A percentile compares a stretch with the other conserved stretches of the same genome.
Conservation (phyloP, 2,797 vertebrate species). For the Clarias pachynema region DNA sequence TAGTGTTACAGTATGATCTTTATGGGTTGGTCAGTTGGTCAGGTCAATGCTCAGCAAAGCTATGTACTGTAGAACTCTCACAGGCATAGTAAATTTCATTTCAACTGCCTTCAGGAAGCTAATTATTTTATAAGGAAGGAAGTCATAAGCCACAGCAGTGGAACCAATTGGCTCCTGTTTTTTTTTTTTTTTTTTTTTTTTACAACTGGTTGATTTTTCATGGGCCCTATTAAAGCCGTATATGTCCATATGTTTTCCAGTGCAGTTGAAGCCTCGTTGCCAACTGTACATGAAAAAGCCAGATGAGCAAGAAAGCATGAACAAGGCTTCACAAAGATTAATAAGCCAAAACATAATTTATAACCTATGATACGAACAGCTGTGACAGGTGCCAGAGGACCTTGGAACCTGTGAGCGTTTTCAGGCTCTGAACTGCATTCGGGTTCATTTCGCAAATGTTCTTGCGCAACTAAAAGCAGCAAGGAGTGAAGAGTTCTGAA, state of each 20-base stretch:
- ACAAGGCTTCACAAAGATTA: background rate
- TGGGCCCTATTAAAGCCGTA: background rate
- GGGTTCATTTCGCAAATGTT: background rate
- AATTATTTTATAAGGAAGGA: conserved; percentile 6
- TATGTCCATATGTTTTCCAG: background rate
- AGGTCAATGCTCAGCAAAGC: no score
- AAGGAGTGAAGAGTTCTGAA: background rate
- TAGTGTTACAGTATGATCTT: no score
- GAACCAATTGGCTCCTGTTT: conserved; percentile 12
- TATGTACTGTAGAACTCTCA: background rate
- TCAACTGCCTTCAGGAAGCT: conserved; percentile 6
- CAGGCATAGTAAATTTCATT: background rate
- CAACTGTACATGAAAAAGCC: conserved; percentile 6
- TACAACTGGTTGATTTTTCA: background rate
- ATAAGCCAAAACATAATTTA: background rate
- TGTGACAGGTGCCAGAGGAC: background rate
- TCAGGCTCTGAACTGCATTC: background rate
- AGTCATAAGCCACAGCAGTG: conserved; percentile 1
- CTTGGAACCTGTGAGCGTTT: background rate
- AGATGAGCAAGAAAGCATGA: background rate
- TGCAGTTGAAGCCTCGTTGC: no score
- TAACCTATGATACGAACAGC: background rate
- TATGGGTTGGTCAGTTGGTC: no score
- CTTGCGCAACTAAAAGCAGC: background rate
- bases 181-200: background rate